Base-by-base conservation (phyloP, 1,140 invertebrate species). In the Cotesia vestalis region DNA sequence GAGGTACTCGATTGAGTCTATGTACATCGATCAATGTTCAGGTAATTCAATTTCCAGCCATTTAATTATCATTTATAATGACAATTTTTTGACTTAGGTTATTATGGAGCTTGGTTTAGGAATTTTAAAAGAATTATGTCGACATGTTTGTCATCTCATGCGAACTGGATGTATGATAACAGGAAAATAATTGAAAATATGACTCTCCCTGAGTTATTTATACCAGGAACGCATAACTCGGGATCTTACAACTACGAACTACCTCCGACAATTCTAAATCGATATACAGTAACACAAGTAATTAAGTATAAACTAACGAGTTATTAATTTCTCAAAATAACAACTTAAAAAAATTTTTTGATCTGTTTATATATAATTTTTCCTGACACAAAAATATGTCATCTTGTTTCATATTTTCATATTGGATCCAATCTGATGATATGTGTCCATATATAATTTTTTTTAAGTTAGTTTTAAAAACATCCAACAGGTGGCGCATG, bases 151-250 rank as follows among this genome's bases (percentile, higher is more conserved):
- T 36, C 34, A n/a, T 36, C 60, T 12, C 60, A 62, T 14, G 34
- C 60, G 3, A n/a, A 69, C 17, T 69, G 67, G 67, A 46, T 46
- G 40, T 0, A 61, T 69, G 55, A 60, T 27, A 14, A 60, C 36
- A 60, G 52, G 36, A 4, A 57, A 36, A 36, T 5, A 40, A 46
- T 46, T 46, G 14, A 38, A 27, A 69, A 36, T n/a, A 46, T 40
- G 36, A 40, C 1, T 40, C 36, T 69, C 4, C 12, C 14, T n/a
- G 9, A 40, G 9, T 11, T 69, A 60, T 60, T 69, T 46, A 40
- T 69, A 5, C 67, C 67, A 9, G 67, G 67, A 11, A 69, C 66
- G n/a, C 66, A 68, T 36, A 52, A 68, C 14, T 68, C 66, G 20
- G 66, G 66, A 34, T 17, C 66, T 5, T 68, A 57, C 66, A 27